Conservation (phyloP, 2,888 invertebrate species). For the Achlya flavicornis region DNA sequence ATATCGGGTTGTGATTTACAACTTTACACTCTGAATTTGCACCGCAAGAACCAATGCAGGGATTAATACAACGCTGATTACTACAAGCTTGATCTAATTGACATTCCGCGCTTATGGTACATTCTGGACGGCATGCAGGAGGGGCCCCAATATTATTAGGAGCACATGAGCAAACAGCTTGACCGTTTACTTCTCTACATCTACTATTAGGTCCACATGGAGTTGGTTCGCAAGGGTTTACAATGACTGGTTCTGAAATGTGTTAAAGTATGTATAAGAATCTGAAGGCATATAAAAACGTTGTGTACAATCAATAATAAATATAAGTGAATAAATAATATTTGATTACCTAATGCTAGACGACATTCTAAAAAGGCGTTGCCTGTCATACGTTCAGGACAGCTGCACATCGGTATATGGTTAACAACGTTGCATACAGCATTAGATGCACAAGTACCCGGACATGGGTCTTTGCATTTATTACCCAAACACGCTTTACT, state of each 20-base stretch:
- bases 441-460: constrained; percentile 89
- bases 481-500: constrained; percentile 88
- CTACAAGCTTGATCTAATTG: constrained; percentile 87
- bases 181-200: constrained; percentile 85
- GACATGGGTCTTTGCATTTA: constrained; percentile 91
- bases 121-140: constrained; percentile 89
- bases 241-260: constrained; percentile 77
- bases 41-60: constrained; percentile 90
- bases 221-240: constrained; percentile 85
- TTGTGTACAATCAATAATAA: background rate
- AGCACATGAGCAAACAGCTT: constrained; percentile 88
- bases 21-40: constrained; percentile 89
- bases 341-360: constrained; percentile 77
- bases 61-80: constrained; percentile 88
- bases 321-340: background rate
- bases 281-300: constrained; percentile 7
- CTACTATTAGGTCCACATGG: constrained; percentile 87
- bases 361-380: constrained; percentile 88
- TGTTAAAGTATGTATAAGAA: constrained; percentile 11
- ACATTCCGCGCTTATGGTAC: constrained; percentile 89
- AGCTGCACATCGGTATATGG: constrained; percentile 85
- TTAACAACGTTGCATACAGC: constrained; percentile 89
- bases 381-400: constrained; percentile 86
- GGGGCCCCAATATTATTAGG: constrained; percentile 86
- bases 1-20: constrained; percentile 90